Evolutionary conservation across 2,113 vertebrate genomes (phyloP).

Genomic region (Chloropsis hardwickii): DNA sequence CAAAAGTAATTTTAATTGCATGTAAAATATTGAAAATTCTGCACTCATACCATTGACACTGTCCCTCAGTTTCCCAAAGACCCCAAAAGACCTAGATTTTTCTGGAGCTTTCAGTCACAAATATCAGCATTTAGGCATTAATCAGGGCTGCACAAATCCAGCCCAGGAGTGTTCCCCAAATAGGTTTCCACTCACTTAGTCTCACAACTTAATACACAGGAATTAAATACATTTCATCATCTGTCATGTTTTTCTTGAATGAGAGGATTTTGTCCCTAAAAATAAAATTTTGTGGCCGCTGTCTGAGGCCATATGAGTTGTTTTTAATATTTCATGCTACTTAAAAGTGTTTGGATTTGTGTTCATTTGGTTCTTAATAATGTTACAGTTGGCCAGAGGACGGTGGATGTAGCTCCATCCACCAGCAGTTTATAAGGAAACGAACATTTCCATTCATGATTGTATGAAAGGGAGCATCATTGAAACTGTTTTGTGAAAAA

Average conservation of each 20-base stretch:
- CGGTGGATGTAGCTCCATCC: background rate
- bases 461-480: background rate
- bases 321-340: background rate
- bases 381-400: background rate
- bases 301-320: background rate
- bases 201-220: background rate
- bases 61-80: background rate
- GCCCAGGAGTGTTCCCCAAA: background rate
- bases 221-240: background rate
- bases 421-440: background rate
- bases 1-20: background rate
- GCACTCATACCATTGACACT: accelerated
- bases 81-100: background rate
- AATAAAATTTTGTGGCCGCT: background rate
- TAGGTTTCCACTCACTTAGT: background rate
- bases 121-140: background rate
- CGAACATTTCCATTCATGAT: background rate
- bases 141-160: background rate
- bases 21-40: background rate
- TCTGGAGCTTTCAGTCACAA: background rate
- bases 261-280: background rate
- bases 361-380: background rate
- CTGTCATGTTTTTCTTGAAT: background rate
- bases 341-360: background rate
- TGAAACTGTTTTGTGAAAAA: background rate